Percentiles rank a stretch among this genome's conserved stretches.
These are phyloP conservation scores for Cochlearius cochlearius DNA, from an alignment of 2,113 vertebrate genomes.

Conservation along the genomic window DNA sequence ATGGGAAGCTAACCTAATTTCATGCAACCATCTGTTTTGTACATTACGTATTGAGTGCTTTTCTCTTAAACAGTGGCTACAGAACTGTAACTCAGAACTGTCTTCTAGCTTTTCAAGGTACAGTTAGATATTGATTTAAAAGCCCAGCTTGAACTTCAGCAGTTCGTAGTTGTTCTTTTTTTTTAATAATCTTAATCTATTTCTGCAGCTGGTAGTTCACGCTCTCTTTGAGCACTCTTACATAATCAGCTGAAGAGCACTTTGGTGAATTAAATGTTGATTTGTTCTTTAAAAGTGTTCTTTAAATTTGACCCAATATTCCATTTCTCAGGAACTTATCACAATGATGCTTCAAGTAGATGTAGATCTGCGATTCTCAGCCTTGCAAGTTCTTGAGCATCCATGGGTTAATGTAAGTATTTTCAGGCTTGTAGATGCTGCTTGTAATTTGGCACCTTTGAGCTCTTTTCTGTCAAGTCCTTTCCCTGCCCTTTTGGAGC, in stretches of 20 bases:
- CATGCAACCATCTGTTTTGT: neutral
- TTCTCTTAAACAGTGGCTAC: neutral
- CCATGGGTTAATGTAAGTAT: conserved; percentile 96
- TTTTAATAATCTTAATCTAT: neutral
- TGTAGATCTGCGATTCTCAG: conserved; percentile 88
- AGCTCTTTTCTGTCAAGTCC: neutral
- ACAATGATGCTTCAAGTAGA: conserved; percentile 92
- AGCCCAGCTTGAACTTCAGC: neutral
- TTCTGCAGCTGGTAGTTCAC: neutral
- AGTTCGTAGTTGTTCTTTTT: neutral
- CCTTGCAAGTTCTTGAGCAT: conserved; percentile 91
- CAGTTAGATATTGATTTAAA: neutral
- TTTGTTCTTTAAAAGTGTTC: neutral
- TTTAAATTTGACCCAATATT: neutral
- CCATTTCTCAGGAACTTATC: conserved; percentile 86
- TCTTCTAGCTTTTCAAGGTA: conserved; percentile 23
- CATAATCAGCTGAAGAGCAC: neutral
- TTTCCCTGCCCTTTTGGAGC: neutral
- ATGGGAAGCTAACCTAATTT: conserved; percentile 32
- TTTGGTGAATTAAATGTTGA: neutral
- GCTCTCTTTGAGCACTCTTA: neutral
- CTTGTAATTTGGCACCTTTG: neutral
- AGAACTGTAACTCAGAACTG: neutral
- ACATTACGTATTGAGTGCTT: neutral
- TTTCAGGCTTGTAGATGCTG: neutral